Evolutionary conservation across 2,797 vertebrate species (phyloP).

Genomic region (Epinephelus malabaricus): DNA sequence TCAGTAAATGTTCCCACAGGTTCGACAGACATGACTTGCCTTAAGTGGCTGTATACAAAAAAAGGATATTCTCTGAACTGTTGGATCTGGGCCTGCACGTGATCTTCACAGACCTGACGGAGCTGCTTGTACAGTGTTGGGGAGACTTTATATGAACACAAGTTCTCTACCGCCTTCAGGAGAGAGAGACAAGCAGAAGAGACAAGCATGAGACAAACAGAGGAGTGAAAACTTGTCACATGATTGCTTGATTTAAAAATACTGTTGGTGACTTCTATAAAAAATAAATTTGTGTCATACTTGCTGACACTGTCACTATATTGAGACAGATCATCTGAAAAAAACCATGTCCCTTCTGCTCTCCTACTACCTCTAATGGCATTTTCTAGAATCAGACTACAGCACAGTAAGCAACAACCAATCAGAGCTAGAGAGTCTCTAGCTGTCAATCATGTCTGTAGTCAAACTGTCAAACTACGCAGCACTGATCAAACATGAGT

Average conservation of each 20-base stretch:
- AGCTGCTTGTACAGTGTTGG: slow-evolving; percentile 98
- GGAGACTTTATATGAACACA: slow-evolving; percentile 99
- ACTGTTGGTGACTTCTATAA: no score
- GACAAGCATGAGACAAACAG: slow-evolving; percentile 13
- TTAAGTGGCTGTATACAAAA: slow-evolving; percentile 38
- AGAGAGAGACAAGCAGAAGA: slow-evolving; percentile 2
- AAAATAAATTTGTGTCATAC: no score
- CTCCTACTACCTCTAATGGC: no score
- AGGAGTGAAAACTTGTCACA: not conserved
- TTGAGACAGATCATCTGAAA: no score
- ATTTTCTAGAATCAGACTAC: no score
- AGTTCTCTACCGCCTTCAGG: slow-evolving; percentile 97
- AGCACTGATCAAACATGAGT: fast-evolving
- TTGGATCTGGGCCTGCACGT: slow-evolving; percentile 97
- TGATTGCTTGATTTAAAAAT: not conserved
- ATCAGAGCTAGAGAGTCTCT: no score
- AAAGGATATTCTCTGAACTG: slow-evolving; percentile 99
- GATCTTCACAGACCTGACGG: slow-evolving; percentile 98
- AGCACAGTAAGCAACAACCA: no score
- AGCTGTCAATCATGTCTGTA: no score
- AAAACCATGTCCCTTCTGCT: no score
- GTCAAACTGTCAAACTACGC: no score
- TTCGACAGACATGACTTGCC: not conserved
- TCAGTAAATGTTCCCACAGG: slow-evolving; percentile 7
- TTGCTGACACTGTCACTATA: no score